phyloP scores from a whole-genome alignment of 2,797 vertebrate species.

The Typhlichthys eigenmanni region DNA sequence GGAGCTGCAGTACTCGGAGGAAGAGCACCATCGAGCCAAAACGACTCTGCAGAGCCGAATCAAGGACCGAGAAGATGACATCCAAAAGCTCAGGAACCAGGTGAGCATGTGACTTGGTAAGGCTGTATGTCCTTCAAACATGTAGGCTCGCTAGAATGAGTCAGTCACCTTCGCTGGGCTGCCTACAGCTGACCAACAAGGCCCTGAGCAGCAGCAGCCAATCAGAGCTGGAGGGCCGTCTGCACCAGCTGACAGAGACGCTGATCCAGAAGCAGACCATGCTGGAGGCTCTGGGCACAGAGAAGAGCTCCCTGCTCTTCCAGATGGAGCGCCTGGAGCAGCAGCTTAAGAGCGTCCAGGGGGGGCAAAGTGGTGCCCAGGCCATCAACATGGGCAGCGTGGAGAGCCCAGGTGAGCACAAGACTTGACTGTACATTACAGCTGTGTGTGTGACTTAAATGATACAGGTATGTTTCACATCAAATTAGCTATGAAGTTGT shows the following conservation, averaged over 20 bases:
- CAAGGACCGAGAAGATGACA: slow-evolving; percentile 96
- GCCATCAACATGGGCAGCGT: slow-evolving; percentile 88
- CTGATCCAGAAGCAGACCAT: slow-evolving; percentile 99
- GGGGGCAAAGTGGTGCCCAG: slow-evolving; percentile 75
- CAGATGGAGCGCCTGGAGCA: slow-evolving; percentile 93
- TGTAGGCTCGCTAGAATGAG: neutral
- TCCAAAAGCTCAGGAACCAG: slow-evolving; percentile 98
- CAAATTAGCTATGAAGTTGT: too few relatives aligned
- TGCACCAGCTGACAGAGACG: slow-evolving; percentile 96
- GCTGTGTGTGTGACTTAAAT: neutral
- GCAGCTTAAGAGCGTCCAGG: slow-evolving; percentile 85
- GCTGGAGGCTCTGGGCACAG: slow-evolving; percentile 95
- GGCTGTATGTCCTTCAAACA: neutral
- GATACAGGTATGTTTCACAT: neutral
- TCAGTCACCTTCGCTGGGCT: neutral
- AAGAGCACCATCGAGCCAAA: slow-evolving; percentile 90
- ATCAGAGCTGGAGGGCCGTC: slow-evolving; percentile 90
- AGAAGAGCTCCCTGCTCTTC: slow-evolving; percentile 93
- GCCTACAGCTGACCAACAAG: slow-evolving; percentile 91
- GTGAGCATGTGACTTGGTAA: slow-evolving; percentile 56
- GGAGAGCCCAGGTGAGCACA: slow-evolving; percentile 79
- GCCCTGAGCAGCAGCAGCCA: slow-evolving; percentile 91
- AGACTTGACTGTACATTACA: neutral
- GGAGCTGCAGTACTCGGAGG: slow-evolving; percentile 91
- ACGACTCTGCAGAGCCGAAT: slow-evolving; percentile 89